Conservation (phyloP, 2,888 invertebrate species). For the Agrilus mali region DNA sequence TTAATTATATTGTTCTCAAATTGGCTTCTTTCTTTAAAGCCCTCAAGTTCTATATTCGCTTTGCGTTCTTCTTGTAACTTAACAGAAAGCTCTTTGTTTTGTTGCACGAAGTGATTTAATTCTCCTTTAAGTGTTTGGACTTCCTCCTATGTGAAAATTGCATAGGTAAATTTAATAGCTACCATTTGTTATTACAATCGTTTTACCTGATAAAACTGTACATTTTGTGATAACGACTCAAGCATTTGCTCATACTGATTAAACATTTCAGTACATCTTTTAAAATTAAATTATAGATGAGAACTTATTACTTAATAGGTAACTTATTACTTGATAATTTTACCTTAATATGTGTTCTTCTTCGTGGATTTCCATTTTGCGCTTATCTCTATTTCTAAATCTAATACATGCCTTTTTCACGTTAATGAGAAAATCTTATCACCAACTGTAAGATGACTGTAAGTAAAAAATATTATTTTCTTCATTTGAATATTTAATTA, state of each 20-base stretch:
- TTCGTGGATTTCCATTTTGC: too few species aligned
- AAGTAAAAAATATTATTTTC: too few species aligned
- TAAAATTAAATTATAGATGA: conserved; percentile 6
- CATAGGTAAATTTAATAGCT: background rate
- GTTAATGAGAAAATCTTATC: too few species aligned
- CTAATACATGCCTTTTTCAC: too few species aligned
- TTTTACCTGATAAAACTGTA: conserved; percentile 40
- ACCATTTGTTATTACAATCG: background rate
- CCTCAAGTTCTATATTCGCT: background rate
- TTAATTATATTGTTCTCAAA: conserved; percentile 24
- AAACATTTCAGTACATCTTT: conserved; percentile 15
- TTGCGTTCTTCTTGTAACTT: conserved; percentile 17
- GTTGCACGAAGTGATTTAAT: conserved; percentile 26
- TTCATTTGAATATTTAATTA: too few species aligned
- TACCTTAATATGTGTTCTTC: too few species aligned
- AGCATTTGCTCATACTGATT: conserved; percentile 21
- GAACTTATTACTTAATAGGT: background rate
- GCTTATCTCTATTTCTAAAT: too few species aligned
- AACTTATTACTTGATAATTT: too few species aligned
- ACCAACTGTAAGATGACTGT: too few species aligned
- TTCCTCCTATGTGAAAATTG: conserved; percentile 20
- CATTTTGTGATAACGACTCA: conserved; percentile 36
- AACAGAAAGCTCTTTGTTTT: conserved; percentile 27
- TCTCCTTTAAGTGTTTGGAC: conserved; percentile 23
- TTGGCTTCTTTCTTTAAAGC: conserved; percentile 15